phyloP scores from a whole-genome alignment of 2,888 invertebrate genomes.

The Epinotia brunnichana region DNA sequence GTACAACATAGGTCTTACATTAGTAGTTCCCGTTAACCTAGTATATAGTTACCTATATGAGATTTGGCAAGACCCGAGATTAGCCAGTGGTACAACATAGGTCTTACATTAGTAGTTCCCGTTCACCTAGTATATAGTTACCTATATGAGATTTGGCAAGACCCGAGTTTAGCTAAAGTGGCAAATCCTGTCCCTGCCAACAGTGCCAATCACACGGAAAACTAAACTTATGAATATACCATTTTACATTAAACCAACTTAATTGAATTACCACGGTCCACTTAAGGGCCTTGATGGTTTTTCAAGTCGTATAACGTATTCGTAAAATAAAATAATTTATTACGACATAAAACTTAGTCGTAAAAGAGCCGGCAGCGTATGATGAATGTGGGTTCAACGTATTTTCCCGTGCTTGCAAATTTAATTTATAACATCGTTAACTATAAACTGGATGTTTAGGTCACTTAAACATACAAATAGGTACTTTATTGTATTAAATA shows the following conservation, averaged over 20 bases:
- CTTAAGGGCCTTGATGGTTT: constrained; percentile 34
- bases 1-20: no score
- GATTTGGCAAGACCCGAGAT: no score
- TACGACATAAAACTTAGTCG: constrained; percentile 39
- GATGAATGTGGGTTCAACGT: constrained; percentile 31
- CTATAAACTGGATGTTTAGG: background rate
- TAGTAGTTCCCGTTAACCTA: no score
- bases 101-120: no score
- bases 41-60: no score
- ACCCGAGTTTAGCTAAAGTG: no score
- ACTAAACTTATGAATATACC: background rate
- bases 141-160: no score
- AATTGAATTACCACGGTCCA: constrained; percentile 24
- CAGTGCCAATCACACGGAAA: no score
- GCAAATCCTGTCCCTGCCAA: no score
- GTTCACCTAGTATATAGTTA: no score
- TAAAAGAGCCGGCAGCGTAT: constrained; percentile 26
- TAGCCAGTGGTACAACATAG: no score
- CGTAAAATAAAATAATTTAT: constrained; percentile 40
- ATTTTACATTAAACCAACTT: constrained; percentile 9
- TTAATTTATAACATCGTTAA: constrained; percentile 22
- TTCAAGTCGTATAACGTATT: constrained; percentile 30
- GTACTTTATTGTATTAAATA: background rate
- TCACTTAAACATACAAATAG: background rate
- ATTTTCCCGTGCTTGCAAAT: constrained; percentile 28